Evolutionary conservation across 1,140 invertebrate genomes (phyloP), one percentile per base, ranked within the genome.

Genomic region (Drosophila navojoa): DNA sequence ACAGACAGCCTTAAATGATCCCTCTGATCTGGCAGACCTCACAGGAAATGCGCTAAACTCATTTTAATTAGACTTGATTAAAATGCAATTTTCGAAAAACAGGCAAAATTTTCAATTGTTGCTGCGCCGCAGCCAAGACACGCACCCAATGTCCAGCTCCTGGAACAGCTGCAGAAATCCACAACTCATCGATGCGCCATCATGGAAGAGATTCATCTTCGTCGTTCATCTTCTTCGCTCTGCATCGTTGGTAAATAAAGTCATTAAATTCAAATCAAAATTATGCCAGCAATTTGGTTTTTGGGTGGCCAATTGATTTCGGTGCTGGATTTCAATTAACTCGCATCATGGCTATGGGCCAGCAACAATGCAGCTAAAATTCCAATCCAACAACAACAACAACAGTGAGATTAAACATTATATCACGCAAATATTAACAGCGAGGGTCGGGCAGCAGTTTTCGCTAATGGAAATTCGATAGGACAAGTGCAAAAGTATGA

Each of bases 61-160:
- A 87, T 87, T 87, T 87, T 87, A 87, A 87, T 87, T 82, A 87
- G 82, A 82, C 84, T 81, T 87, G 84, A 89, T 87, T 87, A 87
- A 87, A 87, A 87, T 82, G 79, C 79, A 89, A 87, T 87, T 87
- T 87, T 55, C 63, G 59, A 69, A 22, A 22, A 42, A 42, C 50
- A 29, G 61, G 61, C 45, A 62, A 63, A 59, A 59, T 57, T 50
- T 63, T 75, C 75, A 75, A 78, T 81, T 71, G 79, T 35, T 15
- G 13, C 15, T 16, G 27, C 44, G 55, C 3, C 2, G 32, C 10
- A 11, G 3, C 3, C 9, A 40, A 7, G 27, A 59, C 69, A 71
- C 69, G 69, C 69, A 53, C 3, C 25, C 49, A 29, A 16, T 15
- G 42, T 22, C 16, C 49, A 40, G n/a, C 35, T n/a, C 45, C 45